Base-by-base conservation (phyloP, 2,113 vertebrate genomes). In the Anoplopoma fimbria region DNA sequence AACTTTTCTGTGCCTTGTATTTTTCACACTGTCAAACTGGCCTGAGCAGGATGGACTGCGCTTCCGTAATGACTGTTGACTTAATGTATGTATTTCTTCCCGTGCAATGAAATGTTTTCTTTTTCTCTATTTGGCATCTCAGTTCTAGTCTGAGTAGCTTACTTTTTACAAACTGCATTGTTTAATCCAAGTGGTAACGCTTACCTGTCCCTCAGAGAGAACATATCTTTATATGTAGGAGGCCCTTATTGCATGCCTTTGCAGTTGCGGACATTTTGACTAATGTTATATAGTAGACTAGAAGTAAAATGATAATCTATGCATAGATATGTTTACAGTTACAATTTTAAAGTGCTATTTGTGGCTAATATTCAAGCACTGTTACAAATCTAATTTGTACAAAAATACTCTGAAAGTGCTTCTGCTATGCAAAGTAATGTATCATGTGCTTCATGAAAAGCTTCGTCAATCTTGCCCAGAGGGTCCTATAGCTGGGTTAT, bases 1-100 rank as follows among this genome's bases (percentile, higher is more conserved):
- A 10, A 55, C 17, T 82, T 69, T 76, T 67, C 60, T 85, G 88
- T 93, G 90, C 88, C 89, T 92, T 91, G 83, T 40, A 57, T 58
- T 83, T 81, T 57, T 21, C 73, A 40, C 58, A 29, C 63, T 58
- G n/a, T 77, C 34, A 47, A 70, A 57, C n/a, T 51, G 34, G 2
- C 42, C 45, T 75, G 57, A 58, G 25, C 31, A 25, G 47, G 23
- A 72, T 51, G 36, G 58, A 68, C 55, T 69, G 42, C 36, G 75
- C n/a, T 38, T 70, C 25, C 4, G 5, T 27, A 51, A 9, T 38
- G 33, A 49, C 40, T 13, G 4, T 29, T 45, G n/a, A 71, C 23
- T 49, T 13, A 29, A 3, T 51, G 1, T 29, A 15, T 27, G 42
- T 31, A n/a, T 6, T 49, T 19, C 61, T 12, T 6, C 15, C 34